A percentile compares a stretch with the other conserved stretches of the same genome.
phyloP scores from a whole-genome alignment of 2,797 vertebrate species.

The Gambelia wislizenii region DNA sequence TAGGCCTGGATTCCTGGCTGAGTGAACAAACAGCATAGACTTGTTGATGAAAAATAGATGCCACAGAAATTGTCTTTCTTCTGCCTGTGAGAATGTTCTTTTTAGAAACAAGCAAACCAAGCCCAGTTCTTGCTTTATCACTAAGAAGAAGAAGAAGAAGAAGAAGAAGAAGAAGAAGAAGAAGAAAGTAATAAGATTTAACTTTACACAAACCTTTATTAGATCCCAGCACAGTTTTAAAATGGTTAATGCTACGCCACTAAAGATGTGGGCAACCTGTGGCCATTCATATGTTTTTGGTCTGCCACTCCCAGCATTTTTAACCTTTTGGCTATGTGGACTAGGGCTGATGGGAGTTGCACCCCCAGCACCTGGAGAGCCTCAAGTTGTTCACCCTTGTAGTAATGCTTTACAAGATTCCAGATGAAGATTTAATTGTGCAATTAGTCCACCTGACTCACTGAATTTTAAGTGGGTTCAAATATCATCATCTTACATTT shows the following conservation, averaged over 20 bases:
- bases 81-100: neutral
- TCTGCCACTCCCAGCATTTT: neutral
- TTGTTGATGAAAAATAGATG: slow-evolving; percentile 50
- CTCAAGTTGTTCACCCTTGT: too few relatives aligned
- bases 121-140: neutral
- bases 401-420: neutral
- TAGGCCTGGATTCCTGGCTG: slow-evolving; percentile 44
- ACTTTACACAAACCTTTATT: neutral
- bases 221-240: neutral
- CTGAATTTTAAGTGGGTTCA: neutral
- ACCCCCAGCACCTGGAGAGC: too few relatives aligned
- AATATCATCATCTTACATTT: neutral
- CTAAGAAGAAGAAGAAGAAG: neutral
- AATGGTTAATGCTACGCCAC: neutral
- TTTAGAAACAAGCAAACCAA: neutral
- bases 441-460: too few relatives aligned
- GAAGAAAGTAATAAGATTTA: neutral
- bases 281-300: too few relatives aligned
- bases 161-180: too few relatives aligned
- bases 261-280: neutral
- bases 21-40: slow-evolving; percentile 11
- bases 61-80: slow-evolving; percentile 10
- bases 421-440: neutral
- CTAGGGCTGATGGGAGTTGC: too few relatives aligned
- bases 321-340: neutral